Evolutionary conservation across 2,113 vertebrate genomes (phyloP).

Genomic region (Ammodytes marinus): DNA sequence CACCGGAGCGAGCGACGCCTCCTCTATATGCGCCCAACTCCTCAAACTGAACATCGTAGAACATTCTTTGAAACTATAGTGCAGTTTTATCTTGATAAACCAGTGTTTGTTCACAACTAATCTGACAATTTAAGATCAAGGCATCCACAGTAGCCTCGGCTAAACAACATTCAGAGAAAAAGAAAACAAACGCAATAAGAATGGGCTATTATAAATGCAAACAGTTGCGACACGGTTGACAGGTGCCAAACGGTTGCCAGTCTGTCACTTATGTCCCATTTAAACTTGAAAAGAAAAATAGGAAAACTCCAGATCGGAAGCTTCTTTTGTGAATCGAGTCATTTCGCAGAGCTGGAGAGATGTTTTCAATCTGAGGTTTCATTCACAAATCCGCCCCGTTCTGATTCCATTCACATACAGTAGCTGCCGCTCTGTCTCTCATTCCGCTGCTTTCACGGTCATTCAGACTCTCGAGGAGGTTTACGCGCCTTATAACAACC

Average conservation of each 20-base stretch:
- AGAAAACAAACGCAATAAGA: not conserved
- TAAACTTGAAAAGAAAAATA: not conserved
- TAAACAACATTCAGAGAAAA: no score
- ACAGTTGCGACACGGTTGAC: not conserved
- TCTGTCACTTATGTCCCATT: not conserved
- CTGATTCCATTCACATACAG: conserved; percentile 19
- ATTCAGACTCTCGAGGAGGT: conserved; percentile 12
- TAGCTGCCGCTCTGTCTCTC: not conserved
- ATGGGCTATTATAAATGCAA: not conserved
- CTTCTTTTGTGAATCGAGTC: not conserved
- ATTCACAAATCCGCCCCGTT: conserved; percentile 58
- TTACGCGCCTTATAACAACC: conserved; percentile 54
- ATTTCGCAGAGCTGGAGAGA: not conserved
- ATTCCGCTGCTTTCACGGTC: not conserved
- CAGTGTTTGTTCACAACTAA: not conserved
- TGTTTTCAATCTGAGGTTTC: conserved; percentile 16
- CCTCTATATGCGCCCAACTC: not conserved
- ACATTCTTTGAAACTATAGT: not conserved
- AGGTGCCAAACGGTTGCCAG: not conserved
- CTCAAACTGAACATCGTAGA: not conserved
- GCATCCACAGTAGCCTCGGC: not conserved
- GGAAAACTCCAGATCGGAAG: not conserved
- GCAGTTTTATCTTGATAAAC: not conserved
- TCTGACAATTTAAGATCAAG: not conserved
- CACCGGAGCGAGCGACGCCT: conserved; percentile 2